These are phyloP conservation scores for Habropoda laboriosa DNA, from an alignment of 1,140 invertebrate genomes.

Conservation along the genomic window DNA sequence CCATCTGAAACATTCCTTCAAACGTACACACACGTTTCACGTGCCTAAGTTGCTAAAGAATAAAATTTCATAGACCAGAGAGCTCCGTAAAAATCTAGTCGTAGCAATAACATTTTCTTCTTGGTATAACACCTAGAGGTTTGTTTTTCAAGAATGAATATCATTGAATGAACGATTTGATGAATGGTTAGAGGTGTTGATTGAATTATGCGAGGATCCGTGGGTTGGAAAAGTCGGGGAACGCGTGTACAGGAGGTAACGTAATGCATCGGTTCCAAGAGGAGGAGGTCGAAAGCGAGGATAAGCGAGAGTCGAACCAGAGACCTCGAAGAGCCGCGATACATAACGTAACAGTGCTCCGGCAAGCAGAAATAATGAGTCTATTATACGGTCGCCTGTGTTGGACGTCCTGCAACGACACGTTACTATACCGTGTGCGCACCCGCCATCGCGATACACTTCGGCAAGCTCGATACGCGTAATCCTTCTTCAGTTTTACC, in stretches of 20 bases:
- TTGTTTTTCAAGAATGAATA: not conserved
- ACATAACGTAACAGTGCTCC: conserved; percentile 77
- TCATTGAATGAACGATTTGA: not conserved
- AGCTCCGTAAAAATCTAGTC: no score
- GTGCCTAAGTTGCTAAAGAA: no score
- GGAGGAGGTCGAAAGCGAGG: conserved; percentile 75
- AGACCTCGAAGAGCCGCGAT: conserved; percentile 74
- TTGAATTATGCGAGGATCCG: conserved; percentile 3
- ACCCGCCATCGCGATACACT: conserved; percentile 32
- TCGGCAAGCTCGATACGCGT: conserved; percentile 16
- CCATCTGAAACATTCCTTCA: no score
- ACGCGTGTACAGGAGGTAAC: not conserved
- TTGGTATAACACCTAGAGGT: no score
- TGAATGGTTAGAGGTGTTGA: not conserved
- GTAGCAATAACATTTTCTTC: no score
- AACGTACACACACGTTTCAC: no score
- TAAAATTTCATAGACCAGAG: no score
- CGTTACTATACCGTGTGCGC: conserved; percentile 17
- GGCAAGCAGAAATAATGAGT: conserved; percentile 79
- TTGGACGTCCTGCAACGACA: conserved; percentile 65
- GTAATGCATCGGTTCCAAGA: conserved; percentile 70
- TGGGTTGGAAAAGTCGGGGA: conserved; percentile 27
- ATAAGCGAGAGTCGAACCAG: conserved; percentile 77
- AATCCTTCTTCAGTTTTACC: not conserved
- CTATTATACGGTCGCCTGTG: conserved; percentile 76